Conservation (phyloP, 2,888 invertebrate genomes). For the Tinea trinotella region DNA sequence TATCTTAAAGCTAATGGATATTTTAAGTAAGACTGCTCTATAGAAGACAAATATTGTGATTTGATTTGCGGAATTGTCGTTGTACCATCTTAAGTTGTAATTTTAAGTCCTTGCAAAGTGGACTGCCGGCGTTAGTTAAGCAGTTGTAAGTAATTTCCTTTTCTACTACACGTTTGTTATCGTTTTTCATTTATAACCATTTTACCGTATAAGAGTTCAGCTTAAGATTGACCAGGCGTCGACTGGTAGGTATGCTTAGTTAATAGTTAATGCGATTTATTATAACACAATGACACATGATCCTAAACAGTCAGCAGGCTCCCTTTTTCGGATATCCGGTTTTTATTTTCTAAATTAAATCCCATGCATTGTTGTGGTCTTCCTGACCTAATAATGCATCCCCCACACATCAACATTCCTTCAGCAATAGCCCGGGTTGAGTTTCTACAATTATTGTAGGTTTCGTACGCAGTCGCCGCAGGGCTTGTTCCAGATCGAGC, state of each 20-base stretch:
- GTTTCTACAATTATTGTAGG: conserved; percentile 49
- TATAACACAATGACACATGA: conserved; percentile 57
- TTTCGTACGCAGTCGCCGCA: conserved; percentile 63
- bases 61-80: conserved; percentile 60
- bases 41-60: conserved; percentile 50
- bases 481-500: conserved; percentile 64
- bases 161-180: conserved; percentile 68
- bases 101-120: conserved; percentile 47
- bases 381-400: background rate
- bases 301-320: conserved; percentile 48
- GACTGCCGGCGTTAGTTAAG: conserved; percentile 65
- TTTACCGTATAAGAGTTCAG: conserved; percentile 68
- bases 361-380: conserved; percentile 23
- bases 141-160: conserved; percentile 69
- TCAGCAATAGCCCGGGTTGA: conserved; percentile 60
- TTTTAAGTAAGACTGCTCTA: conserved; percentile 57
- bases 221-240: conserved; percentile 72
- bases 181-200: conserved; percentile 68
- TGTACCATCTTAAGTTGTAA: conserved; percentile 56
- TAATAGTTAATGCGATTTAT: conserved; percentile 40
- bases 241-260: conserved; percentile 67
- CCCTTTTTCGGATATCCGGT: conserved; percentile 40
- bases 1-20: conserved; percentile 63
- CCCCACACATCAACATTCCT: conserved; percentile 23
- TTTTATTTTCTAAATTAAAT: conserved; percentile 47